Base-by-base conservation (phyloP, 2,797 vertebrate species). In the Poecilia gillii region DNA sequence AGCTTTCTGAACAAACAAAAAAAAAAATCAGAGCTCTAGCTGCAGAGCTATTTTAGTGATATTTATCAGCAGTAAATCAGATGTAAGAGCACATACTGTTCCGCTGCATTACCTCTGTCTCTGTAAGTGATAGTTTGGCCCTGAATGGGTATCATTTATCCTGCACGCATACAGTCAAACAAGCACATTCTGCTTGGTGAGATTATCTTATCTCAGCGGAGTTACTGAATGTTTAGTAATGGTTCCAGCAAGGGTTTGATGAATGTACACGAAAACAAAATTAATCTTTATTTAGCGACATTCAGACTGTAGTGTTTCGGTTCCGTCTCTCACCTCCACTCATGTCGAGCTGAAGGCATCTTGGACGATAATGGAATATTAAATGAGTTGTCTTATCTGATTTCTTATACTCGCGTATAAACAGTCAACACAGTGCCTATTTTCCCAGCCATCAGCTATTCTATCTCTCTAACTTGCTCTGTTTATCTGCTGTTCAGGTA, bases 51-150 rank as follows among this genome's bases (percentile, higher is more conserved):
- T 81, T 74, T 76, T n/a, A 79, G 31, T 87, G 84, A 82, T 46
- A 80, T 88, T 86, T 83, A 90, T 83, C 79, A 55, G 70, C 66
- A 73, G 36, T 84, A 81, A 81, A 81, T 85, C 72, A 84, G 73
- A 86, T 80, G 28, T 79, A 55, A n/a, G 8, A 57, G 20, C 64
- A 51, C 79, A 16, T 59, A 62, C 41, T 72, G 25, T 59, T 83
- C 45, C 12, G 1, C 76, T 70, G 28, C 43, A 70, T 80, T 74
- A 31, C 74, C 43, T 81, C 73, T 33, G 20, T 68, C 72, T 76
- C 43, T 78, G 43, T 74, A 81, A 76, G 71, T 72, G 76, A 82
- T 74, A 73, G 72, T 79, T 73, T 79, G 16, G n/a, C 62, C 57
- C 77, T n/a, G 20, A 20, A 75, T 53, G 59, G 20, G 12, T 80